Percentiles rank a stretch among this genome's conserved stretches.
Evolutionary conservation across 2,113 vertebrate species (phyloP).

Genomic region (Ancistrus triradiatus): DNA sequence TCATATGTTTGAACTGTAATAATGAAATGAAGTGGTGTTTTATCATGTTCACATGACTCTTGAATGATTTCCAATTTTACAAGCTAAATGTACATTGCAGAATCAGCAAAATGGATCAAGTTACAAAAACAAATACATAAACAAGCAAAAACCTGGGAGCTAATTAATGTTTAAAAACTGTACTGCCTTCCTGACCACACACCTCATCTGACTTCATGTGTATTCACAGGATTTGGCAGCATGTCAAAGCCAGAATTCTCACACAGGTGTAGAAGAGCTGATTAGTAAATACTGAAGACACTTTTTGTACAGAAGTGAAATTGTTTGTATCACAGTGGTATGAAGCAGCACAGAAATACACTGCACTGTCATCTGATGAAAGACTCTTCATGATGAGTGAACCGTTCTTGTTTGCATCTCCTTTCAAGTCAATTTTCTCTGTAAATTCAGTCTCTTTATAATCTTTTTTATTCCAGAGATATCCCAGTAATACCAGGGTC

Average conservation of each 20-base stretch:
- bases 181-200: too few relatives aligned
- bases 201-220: too few relatives aligned
- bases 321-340: slow-evolving; percentile 35
- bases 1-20: too few relatives aligned
- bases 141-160: too few relatives aligned
- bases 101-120: too few relatives aligned
- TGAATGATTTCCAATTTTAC: too few relatives aligned
- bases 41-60: too few relatives aligned
- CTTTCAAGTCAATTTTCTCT: slow-evolving; percentile 2
- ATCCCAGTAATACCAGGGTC: background rate
- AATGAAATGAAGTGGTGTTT: too few relatives aligned
- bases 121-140: too few relatives aligned
- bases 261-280: background rate
- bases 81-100: too few relatives aligned
- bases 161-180: too few relatives aligned
- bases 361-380: slow-evolving; percentile 35
- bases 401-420: slow-evolving; percentile 25
- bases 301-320: slow-evolving; percentile 9
- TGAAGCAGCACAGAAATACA: slow-evolving; percentile 49
- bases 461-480: slow-evolving; percentile 17
- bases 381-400: slow-evolving; percentile 39
- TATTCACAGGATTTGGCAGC: background rate
- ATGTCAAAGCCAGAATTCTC: background rate
- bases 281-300: background rate
- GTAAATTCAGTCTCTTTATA: slow-evolving; percentile 45